phyloP scores from a whole-genome alignment of 2,797 vertebrate species.

The Pygocentrus nattereri region DNA sequence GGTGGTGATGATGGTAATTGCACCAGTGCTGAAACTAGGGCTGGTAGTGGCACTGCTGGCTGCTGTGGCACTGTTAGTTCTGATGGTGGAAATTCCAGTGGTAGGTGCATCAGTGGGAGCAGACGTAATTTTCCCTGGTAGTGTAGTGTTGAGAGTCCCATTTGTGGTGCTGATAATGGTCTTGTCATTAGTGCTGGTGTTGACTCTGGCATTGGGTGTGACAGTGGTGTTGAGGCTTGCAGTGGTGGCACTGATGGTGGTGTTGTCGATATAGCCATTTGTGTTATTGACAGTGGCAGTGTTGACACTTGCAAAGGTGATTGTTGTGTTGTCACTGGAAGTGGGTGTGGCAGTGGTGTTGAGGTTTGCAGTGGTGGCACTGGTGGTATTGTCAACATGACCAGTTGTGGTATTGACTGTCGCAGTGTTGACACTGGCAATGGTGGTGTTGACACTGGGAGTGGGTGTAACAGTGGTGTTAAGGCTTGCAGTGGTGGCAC shows the following conservation, averaged over 20 bases:
- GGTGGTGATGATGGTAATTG: neutral
- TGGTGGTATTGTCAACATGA: no score
- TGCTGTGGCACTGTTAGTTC: no score
- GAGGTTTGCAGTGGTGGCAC: no score
- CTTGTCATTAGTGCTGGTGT: no score
- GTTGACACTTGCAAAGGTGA: neutral
- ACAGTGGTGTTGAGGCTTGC: neutral
- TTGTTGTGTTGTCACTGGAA: neutral
- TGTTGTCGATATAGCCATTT: neutral
- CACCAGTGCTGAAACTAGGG: neutral
- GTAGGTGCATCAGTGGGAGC: neutral
- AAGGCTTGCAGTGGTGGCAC: no score
- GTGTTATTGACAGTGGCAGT: neutral
- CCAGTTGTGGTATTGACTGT: neutral
- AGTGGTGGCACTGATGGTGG: neutral
- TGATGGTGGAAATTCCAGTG: neutral
- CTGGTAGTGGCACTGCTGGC: no score
- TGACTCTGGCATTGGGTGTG: neutral
- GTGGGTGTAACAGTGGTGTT: no score
- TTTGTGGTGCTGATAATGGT: no score
- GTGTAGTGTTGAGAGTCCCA: neutral
- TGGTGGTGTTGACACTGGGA: no score
- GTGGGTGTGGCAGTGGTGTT: neutral
- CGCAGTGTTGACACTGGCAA: no score
- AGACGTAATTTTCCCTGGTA: no score